phyloP scores from a whole-genome alignment of 2,888 invertebrate species.

The Allolobophora icterica region DNA sequence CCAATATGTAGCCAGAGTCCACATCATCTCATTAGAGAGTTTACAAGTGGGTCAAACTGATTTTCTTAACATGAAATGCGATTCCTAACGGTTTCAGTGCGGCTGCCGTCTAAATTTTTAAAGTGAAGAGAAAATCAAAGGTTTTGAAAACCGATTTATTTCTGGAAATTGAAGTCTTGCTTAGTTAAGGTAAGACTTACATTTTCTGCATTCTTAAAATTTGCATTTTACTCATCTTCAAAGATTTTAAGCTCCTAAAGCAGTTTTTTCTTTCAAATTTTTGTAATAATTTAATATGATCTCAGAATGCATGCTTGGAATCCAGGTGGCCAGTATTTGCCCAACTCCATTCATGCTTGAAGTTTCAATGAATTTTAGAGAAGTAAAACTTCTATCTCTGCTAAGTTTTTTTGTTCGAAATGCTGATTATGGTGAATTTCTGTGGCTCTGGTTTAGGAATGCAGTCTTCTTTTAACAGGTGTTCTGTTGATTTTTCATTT shows the following conservation, averaged over 20 bases:
- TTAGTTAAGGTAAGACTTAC: constrained; percentile 11
- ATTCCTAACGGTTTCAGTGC: neutral
- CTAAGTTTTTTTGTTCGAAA: neutral
- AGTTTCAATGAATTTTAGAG: neutral
- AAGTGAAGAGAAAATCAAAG: constrained; percentile 1
- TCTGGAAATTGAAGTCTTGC: constrained; percentile 12
- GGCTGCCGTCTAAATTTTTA: neutral
- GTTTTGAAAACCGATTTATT: neutral
- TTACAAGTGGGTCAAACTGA: neutral
- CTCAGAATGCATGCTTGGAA: neutral
- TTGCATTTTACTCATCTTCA: neutral
- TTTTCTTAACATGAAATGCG: neutral
- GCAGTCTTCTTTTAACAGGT: neutral
- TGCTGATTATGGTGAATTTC: neutral
- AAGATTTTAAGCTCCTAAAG: constrained; percentile 8
- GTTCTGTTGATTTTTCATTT: neutral
- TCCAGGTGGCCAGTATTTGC: neutral
- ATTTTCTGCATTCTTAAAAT: constrained; percentile 9
- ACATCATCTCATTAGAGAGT: neutral
- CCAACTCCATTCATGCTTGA: neutral
- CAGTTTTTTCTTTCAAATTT: neutral
- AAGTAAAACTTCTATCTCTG: neutral
- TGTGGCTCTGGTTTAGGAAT: neutral
- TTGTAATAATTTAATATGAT: neutral
- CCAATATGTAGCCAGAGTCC: neutral